Evolutionary conservation across 2,113 vertebrate species (phyloP).

Genomic region (Podarcis muralis): DNA sequence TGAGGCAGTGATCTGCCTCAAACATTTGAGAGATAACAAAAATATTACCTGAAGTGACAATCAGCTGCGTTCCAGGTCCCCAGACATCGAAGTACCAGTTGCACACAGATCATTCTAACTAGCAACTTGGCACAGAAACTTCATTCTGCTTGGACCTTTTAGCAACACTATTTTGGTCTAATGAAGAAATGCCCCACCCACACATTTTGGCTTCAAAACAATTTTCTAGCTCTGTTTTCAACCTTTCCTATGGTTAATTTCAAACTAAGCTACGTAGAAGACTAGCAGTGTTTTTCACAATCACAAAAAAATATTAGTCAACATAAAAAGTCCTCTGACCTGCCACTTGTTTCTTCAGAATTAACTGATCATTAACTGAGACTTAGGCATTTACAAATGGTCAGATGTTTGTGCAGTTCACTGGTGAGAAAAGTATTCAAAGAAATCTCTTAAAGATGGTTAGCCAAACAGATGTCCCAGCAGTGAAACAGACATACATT

Average conservation of each 20-base stretch:
- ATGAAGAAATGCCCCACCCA: background rate
- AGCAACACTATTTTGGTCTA: no score
- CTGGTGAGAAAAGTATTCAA: background rate
- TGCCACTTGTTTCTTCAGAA: no score
- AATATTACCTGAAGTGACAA: constrained; percentile 11
- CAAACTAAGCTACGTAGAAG: background rate
- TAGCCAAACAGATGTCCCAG: background rate
- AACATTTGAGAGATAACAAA: background rate
- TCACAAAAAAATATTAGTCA: background rate
- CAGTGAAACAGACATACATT: background rate
- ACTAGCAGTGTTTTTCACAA: background rate
- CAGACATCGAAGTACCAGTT: background rate
- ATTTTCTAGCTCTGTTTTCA: background rate
- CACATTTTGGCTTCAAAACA: background rate
- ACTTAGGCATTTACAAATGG: background rate
- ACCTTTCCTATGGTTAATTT: no score
- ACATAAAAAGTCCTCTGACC: background rate
- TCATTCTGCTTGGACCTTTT: background rate
- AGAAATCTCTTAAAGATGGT: background rate
- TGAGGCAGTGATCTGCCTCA: background rate
- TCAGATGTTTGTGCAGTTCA: background rate
- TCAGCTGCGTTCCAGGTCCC: constrained; percentile 8
- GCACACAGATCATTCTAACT: background rate
- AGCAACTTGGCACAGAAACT: background rate
- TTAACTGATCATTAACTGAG: background rate